Evolutionary conservation across 2,888 invertebrate species (phyloP).

Genomic region (Poecilus cupreus): DNA sequence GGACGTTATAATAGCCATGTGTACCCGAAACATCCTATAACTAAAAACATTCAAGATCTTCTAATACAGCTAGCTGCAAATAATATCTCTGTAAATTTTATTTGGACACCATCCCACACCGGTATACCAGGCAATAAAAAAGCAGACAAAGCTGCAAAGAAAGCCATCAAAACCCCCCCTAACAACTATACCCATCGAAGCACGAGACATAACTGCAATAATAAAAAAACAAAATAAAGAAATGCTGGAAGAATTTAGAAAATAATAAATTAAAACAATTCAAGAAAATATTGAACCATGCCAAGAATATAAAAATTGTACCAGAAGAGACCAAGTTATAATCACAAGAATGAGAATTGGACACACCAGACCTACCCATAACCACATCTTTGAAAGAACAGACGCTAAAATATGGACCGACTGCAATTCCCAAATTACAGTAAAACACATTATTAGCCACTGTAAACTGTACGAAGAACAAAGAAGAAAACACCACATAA

Average conservation of each 20-base stretch:
- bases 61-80: not conserved
- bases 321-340: not conserved
- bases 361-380: not conserved
- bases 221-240: not conserved
- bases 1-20: not conserved
- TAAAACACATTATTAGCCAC: not conserved
- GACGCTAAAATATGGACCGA: not conserved
- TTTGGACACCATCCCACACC: no score
- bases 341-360: constrained; percentile 10
- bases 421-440: not conserved
- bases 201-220: no score
- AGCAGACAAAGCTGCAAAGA: no score
- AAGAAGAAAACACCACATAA: constrained; percentile 6
- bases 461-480: no score
- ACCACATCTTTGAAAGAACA: no score
- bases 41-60: no score
- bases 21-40: no score
- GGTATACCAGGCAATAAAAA: no score
- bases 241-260: no score
- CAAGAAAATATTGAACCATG: no score
- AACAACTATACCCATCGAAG: not conserved
- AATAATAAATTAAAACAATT: no score
- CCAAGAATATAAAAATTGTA: no score
- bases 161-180: not conserved
- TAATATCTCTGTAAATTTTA: not conserved